phyloP scores from a whole-genome alignment of 2,888 invertebrate species.

The Protodeltote pygarga region DNA sequence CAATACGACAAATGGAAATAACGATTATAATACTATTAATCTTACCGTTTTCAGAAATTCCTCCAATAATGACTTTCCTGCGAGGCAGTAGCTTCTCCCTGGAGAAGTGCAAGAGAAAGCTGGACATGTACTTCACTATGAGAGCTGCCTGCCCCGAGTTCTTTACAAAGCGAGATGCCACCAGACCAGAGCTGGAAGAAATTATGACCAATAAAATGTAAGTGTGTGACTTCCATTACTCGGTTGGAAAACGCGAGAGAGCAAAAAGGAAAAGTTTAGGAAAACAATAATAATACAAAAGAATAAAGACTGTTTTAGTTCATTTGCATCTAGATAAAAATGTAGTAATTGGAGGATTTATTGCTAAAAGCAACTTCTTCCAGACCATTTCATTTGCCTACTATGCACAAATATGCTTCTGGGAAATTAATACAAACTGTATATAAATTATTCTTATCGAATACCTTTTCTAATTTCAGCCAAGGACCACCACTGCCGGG shows the following conservation, averaged over 20 bases:
- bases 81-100: conserved; percentile 93
- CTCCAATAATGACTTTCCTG: conserved; percentile 90
- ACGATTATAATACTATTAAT: no score
- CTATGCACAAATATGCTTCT: no score
- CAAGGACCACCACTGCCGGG: conserved; percentile 93
- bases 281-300: no score
- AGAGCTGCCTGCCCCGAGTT: conserved; percentile 93
- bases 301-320: no score
- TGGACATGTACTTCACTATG: conserved; percentile 96
- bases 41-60: conserved; percentile 85
- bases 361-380: no score
- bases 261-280: not conserved
- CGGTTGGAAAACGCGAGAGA: no score
- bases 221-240: conserved; percentile 52
- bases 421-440: no score
- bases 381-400: no score
- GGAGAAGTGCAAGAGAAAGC: conserved; percentile 91
- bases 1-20: no score
- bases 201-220: conserved; percentile 88
- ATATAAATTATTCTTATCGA: no score
- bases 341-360: no score
- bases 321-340: no score
- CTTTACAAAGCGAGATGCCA: conserved; percentile 91
- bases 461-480: conserved; percentile 74
- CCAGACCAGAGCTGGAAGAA: conserved; percentile 88